These are phyloP conservation scores for Canis aureus DNA, from an alignment of 2,113 vertebrate species.

Conservation along the genomic window DNA sequence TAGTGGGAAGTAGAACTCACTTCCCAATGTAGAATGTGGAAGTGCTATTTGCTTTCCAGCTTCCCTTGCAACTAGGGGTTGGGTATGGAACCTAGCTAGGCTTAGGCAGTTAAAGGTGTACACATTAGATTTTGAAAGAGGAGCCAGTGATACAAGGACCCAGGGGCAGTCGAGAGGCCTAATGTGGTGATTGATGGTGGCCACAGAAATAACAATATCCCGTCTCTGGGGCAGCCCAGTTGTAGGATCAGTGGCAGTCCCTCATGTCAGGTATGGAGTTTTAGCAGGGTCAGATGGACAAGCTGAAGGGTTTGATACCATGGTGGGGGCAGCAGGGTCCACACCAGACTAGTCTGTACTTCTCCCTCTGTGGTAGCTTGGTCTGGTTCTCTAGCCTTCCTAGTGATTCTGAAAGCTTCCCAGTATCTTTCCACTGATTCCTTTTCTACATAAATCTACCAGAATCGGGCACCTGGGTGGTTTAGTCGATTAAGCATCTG, in stretches of 20 bases:
- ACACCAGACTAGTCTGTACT: neutral
- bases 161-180: neutral
- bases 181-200: neutral
- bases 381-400: neutral
- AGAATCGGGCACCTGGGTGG: neutral
- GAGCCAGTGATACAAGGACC: neutral
- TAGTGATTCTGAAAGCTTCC: neutral
- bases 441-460: neutral
- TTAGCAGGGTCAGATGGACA: neutral
- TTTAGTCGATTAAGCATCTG: too few relatives aligned
- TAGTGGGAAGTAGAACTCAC: neutral
- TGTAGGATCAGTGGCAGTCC: neutral
- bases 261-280: neutral
- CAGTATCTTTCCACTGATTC: neutral
- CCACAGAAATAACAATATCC: neutral
- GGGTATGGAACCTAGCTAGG: neutral
- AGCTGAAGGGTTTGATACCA: neutral
- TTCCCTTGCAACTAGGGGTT: constrained; percentile 6
- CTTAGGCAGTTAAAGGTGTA: neutral
- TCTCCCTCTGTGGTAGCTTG: neutral
- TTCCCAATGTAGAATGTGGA: neutral
- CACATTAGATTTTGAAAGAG: neutral
- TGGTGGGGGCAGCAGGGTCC: neutral
- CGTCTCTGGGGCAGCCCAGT: neutral
- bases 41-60: neutral